Evolutionary conservation across 2,113 vertebrate genomes (phyloP).

Genomic region (Prietella phreatophila): DNA sequence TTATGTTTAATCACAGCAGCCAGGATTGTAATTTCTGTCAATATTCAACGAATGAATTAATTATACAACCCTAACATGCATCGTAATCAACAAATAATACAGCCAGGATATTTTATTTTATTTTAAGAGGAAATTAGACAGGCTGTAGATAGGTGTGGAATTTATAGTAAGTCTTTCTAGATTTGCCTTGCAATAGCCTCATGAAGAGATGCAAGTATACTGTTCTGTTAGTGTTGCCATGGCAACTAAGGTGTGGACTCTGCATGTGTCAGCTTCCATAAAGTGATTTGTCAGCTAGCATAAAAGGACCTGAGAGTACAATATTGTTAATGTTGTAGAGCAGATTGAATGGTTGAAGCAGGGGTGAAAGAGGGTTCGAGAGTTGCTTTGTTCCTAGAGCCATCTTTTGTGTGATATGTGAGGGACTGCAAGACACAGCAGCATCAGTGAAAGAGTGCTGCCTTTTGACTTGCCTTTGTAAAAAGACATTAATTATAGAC

Average conservation of each 20-base stretch:
- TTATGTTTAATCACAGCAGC: background rate
- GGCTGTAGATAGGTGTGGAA: background rate
- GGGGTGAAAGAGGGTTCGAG: background rate
- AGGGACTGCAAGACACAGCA: background rate
- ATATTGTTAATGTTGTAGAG: conserved; percentile 5
- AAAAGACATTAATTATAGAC: conserved; percentile 4
- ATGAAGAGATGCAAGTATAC: conserved; percentile 62
- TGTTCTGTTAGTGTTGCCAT: conserved; percentile 70
- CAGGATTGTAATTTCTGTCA: background rate
- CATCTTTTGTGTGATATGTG: conserved; percentile 13
- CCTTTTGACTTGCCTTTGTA: conserved; percentile 1
- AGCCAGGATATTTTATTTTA: background rate
- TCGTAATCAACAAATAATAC: background rate
- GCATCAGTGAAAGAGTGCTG: background rate
- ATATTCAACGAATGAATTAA: background rate
- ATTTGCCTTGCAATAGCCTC: conserved; percentile 54
- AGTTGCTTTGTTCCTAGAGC: background rate
- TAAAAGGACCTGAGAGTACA: conserved; percentile 19
- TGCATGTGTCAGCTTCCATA: conserved; percentile 69
- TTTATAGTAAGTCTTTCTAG: background rate
- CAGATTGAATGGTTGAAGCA: conserved; percentile 13
- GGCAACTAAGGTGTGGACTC: conserved; percentile 60
- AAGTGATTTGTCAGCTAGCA: conserved; percentile 47
- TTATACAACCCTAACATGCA: background rate
- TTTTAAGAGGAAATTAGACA: background rate